Evolutionary conservation across 2,797 vertebrate genomes (phyloP), one percentile per base, ranked within the genome.

Genomic region (Phalanger gymnotis): DNA sequence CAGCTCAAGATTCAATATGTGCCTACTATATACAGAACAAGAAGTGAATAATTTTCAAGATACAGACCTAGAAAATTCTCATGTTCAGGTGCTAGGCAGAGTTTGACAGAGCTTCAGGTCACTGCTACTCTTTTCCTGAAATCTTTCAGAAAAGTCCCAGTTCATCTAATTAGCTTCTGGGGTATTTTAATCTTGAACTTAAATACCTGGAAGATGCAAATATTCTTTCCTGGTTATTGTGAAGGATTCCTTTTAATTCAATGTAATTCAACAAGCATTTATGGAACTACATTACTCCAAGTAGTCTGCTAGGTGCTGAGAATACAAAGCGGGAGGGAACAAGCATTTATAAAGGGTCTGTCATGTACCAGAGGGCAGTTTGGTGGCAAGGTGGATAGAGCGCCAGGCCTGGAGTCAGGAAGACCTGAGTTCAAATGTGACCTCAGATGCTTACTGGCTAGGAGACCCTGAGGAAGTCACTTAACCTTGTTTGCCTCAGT

Each of bases 11-110:
- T 3, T 47, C 11, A 81, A 81, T 47, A 47, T 81, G 40, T 73
- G n/a, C 19, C 66, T 9, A 40, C n/a, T 73, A 6, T 73, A 40
- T 25, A 27, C 22, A 40, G n/a, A 81, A 40, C 6, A 40, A 81
- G 73, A 47, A 81, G 92, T 34, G 16, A 90, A 13, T 27, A 9
- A 25, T 28, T 73, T 57, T 95, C 87, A 73, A 66, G 91, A 53
- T 12, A 1, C 53, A 94, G 13, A 56, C 31, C n/a, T 55, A 94
- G 93, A 94, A 47, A 92, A 93, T 47, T 89, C 53, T 92, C 73
- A 54, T 9, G 40, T 31, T 19, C 22, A 53, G 34, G 52, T 9
- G 57, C 28, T 30, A 73, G 30, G 55, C 28, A 51, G 90, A 94
- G 81, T 7, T 16, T 90, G 90, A 90, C 30, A 11, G 40, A n/a